Conservation (phyloP, 2,113 vertebrate genomes). For the Paramisgurnus dabryanus region DNA sequence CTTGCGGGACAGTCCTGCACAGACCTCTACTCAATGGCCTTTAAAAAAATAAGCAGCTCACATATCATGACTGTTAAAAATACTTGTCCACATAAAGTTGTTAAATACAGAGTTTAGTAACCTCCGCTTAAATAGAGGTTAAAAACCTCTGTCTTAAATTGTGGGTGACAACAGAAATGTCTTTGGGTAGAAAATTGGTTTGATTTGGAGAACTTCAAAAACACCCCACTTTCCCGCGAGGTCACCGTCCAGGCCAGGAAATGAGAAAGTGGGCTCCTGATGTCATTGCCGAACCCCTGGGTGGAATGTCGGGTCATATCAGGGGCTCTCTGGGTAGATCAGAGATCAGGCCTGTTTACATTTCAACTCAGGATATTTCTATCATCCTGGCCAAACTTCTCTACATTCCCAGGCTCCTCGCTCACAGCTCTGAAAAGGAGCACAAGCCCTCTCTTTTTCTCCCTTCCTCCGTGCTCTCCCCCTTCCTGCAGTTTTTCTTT, state of each 20-base stretch:
- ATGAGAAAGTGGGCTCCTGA: constrained; percentile 73
- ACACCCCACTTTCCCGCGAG: constrained; percentile 57
- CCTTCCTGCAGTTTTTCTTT: constrained; percentile 22
- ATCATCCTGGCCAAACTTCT: constrained; percentile 68
- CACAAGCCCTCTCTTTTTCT: constrained; percentile 67
- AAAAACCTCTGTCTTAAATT: neutral
- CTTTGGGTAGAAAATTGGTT: neutral
- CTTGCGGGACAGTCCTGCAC: no score
- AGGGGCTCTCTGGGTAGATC: constrained; percentile 63
- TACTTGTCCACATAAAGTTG: neutral
- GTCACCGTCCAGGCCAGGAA: constrained; percentile 68
- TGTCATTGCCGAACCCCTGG: constrained; percentile 67
- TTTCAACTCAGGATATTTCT: constrained; percentile 81
- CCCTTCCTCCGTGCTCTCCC: constrained; percentile 30
- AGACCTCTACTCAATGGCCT: no score
- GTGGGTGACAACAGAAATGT: neutral
- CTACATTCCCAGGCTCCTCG: constrained; percentile 75
- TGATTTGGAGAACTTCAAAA: constrained; percentile 61
- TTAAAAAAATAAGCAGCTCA: neutral
- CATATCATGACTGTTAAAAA: neutral
- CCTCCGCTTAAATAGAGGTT: neutral
- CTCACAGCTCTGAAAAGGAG: constrained; percentile 66
- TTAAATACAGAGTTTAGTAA: neutral
- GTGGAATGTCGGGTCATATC: constrained; percentile 66
- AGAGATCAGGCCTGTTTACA: constrained; percentile 82